Evolutionary conservation across 2,888 invertebrate species (phyloP), one percentile per base, ranked within the genome.

Genomic region (Scaptomyza reducta): DNA sequence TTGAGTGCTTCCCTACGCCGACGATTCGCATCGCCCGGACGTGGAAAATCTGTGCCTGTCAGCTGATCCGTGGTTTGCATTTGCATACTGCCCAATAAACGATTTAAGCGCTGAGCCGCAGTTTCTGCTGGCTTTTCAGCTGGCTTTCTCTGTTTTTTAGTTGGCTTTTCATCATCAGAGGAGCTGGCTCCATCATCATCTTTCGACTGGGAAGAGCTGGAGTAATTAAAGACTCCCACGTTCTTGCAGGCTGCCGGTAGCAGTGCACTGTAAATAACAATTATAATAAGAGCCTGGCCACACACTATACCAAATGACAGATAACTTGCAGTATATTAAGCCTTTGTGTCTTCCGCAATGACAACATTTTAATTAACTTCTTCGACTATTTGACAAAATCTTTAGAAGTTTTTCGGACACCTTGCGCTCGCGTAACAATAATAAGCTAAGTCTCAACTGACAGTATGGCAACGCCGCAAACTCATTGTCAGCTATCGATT

Each of bases 21-120:
- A 10, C 82, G 79, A 55, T 77, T 77, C 0, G 78, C 85, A n/a
- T 87, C 88, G 7, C 90, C 89, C 0, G 92, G 91, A n/a, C 83
- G 88, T 3, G 90, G 83, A 54, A 90, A 77, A 5, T 82, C 79
- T 0, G 82, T 25, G 10, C 50, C 22, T 0, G 69, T 47, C 5
- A 86, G 41, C 25, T 66, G 68, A 61, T 89, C 87, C 45, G 89
- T 89, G 0, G 90, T 88, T 31, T 90, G 82, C 90, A 90, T 91
- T 51, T 90, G 81, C 91, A 92, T 91, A 31, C 88, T 90, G 7
- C 90, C 84, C 18, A 92, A 61, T 27, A 92, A 65, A 14, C 89
- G 87, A 69, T 92, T 92, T 6, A 92, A 60, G 0, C 90, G 89
- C 27, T 87, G 79, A 0, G 89, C 84, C 0, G 91, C 91, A 6